These are phyloP conservation scores for Pygathrix nemaeus DNA, from an alignment of 2,113 vertebrate genomes.

Conservation along the genomic window DNA sequence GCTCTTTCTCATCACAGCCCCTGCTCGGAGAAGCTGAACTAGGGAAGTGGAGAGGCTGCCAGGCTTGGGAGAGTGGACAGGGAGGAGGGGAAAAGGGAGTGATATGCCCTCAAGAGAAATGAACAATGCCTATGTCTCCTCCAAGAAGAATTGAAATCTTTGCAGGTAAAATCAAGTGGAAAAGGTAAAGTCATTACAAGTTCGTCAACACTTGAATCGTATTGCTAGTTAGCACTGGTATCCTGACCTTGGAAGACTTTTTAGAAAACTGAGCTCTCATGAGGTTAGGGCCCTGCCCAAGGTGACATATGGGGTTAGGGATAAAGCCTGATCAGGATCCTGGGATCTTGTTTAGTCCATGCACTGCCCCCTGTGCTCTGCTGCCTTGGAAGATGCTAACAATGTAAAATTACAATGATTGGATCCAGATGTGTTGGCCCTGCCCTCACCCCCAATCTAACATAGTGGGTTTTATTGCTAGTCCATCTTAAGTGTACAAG, in stretches of 20 bases:
- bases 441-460: not conserved
- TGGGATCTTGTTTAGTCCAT: not conserved
- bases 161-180: conserved; percentile 56
- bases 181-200: conserved; percentile 51
- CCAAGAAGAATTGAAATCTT: conserved; percentile 35
- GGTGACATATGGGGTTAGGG: not conserved
- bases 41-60: not conserved
- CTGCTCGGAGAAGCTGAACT: conserved; percentile 14
- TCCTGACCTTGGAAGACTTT: not conserved
- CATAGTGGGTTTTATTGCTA: not conserved
- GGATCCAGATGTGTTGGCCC: conserved; percentile 65
- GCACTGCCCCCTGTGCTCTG: not conserved
- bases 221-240: conserved; percentile 19
- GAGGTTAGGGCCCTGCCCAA: not conserved
- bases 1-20: conserved; percentile 5
- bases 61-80: not conserved
- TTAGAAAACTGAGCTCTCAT: conserved; percentile 30
- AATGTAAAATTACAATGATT: conserved; percentile 45
- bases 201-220: conserved; percentile 47
- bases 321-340: not conserved
- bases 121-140: not conserved
- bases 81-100: not conserved
- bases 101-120: not conserved
- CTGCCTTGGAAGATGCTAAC: conserved; percentile 52
- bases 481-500: not conserved